phyloP scores from a whole-genome alignment of 2,113 vertebrate species.

The Lota lota region DNA sequence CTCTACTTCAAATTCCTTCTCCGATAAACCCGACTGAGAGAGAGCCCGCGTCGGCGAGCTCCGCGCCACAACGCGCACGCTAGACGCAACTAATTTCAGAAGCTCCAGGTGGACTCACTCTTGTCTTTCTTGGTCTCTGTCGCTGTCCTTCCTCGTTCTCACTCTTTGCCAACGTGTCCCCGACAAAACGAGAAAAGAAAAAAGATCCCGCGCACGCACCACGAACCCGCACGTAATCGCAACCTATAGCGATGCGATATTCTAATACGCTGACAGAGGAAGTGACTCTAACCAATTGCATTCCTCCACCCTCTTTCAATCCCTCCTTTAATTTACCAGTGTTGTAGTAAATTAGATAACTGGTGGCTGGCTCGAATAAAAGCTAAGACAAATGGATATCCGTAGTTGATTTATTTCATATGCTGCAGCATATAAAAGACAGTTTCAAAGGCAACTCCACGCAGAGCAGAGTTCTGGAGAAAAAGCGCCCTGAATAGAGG shows the following conservation, averaged over 20 bases:
- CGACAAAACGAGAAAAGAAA: neutral
- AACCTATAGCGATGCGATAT: neutral
- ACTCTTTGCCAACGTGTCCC: neutral
- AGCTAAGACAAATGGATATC: too few species aligned
- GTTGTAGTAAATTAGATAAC: too few species aligned
- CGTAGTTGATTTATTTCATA: too few species aligned
- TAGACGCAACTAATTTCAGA: slow-evolving; percentile 5
- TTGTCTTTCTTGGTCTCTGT: slow-evolving; percentile 18
- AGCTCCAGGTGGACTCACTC: slow-evolving; percentile 6
- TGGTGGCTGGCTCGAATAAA: too few species aligned
- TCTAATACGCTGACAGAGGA: neutral
- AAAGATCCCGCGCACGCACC: neutral
- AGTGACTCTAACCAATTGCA: slow-evolving; percentile 35
- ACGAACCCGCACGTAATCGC: slow-evolving; percentile 3
- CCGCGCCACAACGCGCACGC: neutral
- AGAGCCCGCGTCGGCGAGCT: too few species aligned
- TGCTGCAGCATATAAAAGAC: too few species aligned
- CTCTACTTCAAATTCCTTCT: slow-evolving; percentile 88
- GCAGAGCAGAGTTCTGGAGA: too few species aligned
- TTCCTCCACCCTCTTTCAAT: slow-evolving; percentile 34
- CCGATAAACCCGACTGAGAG: slow-evolving; percentile 77
- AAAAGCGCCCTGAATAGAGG: too few species aligned
- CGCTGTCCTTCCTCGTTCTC: slow-evolving; percentile 27
- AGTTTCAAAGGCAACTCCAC: too few species aligned
- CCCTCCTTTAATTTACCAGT: slow-evolving; percentile 30